Percentiles rank a stretch among this genome's conserved stretches.
phyloP scores from a whole-genome alignment of 2,797 vertebrate genomes.

The Cuculus canorus region DNA sequence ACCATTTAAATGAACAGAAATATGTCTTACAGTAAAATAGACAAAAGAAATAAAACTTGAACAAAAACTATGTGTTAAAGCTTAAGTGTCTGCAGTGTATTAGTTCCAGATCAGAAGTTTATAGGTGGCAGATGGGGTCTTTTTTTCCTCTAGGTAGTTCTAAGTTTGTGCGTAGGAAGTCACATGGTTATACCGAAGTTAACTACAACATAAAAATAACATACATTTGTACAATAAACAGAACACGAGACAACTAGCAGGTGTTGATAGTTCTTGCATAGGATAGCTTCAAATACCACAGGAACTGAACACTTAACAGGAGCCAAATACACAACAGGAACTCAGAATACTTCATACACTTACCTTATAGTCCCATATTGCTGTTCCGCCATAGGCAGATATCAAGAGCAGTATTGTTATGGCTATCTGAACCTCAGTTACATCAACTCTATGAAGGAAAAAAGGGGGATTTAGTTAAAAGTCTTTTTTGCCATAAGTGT shows the following conservation, averaged over 20 bases:
- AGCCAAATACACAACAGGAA: not conserved
- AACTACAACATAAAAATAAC: slow-evolving; percentile 4
- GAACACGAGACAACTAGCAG: not conserved
- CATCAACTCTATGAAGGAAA: slow-evolving; percentile 85
- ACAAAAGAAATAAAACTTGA: not conserved
- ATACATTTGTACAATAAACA: not conserved
- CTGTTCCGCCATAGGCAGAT: slow-evolving; percentile 87
- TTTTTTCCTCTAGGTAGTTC: slow-evolving; percentile 34
- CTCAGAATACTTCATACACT: not conserved
- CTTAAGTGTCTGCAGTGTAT: not conserved
- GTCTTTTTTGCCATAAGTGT: not conserved
- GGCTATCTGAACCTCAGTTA: slow-evolving; percentile 94
- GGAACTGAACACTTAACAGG: not conserved
- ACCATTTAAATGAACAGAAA: not conserved
- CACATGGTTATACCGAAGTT: not conserved
- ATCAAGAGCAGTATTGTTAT: slow-evolving; percentile 88
- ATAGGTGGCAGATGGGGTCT: slow-evolving; percentile 32
- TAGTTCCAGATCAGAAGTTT: not conserved
- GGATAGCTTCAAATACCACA: not conserved
- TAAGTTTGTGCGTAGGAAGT: not conserved
- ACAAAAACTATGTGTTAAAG: not conserved
- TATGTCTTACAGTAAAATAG: not conserved
- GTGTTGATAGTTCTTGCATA: not conserved
- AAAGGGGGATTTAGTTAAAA: not conserved
- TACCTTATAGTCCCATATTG: slow-evolving; percentile 90